Conservation (phyloP, 2,113 vertebrate species). For the Ciconia stormi region DNA sequence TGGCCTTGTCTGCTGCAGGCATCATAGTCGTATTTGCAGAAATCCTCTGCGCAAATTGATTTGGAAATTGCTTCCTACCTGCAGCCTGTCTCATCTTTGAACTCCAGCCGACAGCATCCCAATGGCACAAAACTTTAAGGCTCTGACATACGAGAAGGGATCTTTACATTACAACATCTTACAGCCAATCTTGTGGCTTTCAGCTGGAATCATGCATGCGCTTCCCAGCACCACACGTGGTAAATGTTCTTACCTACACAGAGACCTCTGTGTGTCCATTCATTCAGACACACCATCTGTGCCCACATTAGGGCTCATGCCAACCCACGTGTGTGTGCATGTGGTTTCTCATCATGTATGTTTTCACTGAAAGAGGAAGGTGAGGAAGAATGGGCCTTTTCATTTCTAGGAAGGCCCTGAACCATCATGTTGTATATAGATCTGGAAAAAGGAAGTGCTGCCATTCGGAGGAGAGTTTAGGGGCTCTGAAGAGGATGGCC, state of each 20-base stretch:
- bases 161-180: neutral
- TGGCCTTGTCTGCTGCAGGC: neutral
- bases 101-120: neutral
- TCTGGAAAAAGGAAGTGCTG: neutral
- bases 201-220: neutral
- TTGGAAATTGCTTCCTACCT: neutral
- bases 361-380: constrained; percentile 4
- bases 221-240: neutral
- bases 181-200: neutral
- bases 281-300: neutral
- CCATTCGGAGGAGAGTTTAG: neutral
- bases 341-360: neutral
- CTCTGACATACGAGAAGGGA: neutral
- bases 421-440: neutral
- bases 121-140: neutral
- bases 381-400: constrained; percentile 5
- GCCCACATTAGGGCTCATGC: neutral
- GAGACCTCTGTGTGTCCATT: neutral
- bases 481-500: neutral
- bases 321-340: neutral
- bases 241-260: neutral
- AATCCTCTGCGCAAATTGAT: neutral
- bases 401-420: constrained; percentile 12
- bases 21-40: neutral
- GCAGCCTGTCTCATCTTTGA: neutral